Evolutionary conservation across 2,888 invertebrate species (phyloP).

Genomic region (Ochropleura plecta): DNA sequence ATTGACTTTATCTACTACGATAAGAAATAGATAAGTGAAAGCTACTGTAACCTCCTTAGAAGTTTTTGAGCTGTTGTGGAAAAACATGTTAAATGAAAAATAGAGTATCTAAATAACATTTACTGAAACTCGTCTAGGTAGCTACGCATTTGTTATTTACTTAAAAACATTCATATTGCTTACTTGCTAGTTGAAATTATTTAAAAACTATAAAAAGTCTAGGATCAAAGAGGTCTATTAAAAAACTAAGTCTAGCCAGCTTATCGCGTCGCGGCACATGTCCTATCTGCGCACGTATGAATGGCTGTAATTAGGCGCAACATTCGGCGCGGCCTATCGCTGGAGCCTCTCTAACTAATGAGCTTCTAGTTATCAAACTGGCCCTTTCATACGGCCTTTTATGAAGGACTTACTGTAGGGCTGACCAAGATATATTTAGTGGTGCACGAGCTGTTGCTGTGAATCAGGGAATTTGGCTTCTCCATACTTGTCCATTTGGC

Average conservation of each 20-base stretch:
- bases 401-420: constrained; percentile 55
- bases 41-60: neutral
- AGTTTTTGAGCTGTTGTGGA: neutral
- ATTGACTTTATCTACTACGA: neutral
- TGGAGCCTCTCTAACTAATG: constrained; percentile 67
- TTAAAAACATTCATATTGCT: neutral
- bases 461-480: neutral
- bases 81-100: neutral
- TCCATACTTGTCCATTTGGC: no score
- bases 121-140: neutral
- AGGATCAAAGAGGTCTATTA: neutral
- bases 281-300: constrained; percentile 43
- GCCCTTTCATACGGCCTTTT: constrained; percentile 59
- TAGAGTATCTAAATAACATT: neutral
- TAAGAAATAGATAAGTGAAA: neutral
- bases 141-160: neutral
- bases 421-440: constrained; percentile 9
- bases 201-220: neutral
- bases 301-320: constrained; percentile 64
- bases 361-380: constrained; percentile 69
- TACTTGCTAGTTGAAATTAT: neutral
- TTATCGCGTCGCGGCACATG: constrained; percentile 21
- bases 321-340: constrained; percentile 60
- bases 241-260: constrained; percentile 50
- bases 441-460: neutral